Percentiles rank a stretch among this genome's conserved stretches.
phyloP scores from a whole-genome alignment of 2,797 vertebrate species.

The Chromobotia macracanthus region DNA sequence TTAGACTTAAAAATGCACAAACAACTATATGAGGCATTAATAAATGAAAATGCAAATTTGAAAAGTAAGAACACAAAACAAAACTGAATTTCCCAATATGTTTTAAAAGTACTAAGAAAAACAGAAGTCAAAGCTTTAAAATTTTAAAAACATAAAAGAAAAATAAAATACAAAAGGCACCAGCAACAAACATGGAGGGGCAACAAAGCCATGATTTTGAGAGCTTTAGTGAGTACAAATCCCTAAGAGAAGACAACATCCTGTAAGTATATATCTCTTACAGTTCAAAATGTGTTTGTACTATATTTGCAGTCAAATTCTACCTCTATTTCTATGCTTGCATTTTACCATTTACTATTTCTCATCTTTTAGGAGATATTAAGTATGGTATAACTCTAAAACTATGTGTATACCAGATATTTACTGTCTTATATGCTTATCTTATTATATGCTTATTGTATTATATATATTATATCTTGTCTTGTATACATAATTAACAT shows the following conservation, averaged over 20 bases:
- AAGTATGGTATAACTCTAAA: constrained; percentile 6
- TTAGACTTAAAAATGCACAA: neutral
- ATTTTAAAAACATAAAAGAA: constrained; percentile 9
- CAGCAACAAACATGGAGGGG: constrained; percentile 41
- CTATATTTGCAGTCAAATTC: constrained; percentile 9
- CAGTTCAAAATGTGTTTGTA: neutral
- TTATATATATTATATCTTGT: too few species aligned
- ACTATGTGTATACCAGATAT: constrained; percentile 8
- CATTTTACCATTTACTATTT: constrained; percentile 3
- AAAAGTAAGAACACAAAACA: constrained; percentile 12
- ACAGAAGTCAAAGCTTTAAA: constrained; percentile 41
- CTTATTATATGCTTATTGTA: neutral
- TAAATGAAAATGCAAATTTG: constrained; percentile 14
- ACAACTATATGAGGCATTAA: neutral
- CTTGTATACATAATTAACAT: constrained; percentile 8
- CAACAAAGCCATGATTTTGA: constrained; percentile 25
- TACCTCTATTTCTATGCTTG: constrained; percentile 15
- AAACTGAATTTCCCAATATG: neutral
- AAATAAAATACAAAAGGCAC: constrained; percentile 8
- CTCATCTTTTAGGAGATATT: neutral
- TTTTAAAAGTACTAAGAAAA: constrained; percentile 14
- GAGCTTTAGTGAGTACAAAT: constrained; percentile 16
- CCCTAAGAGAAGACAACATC: neutral
- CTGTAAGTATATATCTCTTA: constrained; percentile 9
- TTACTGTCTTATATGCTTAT: neutral